phyloP scores from a whole-genome alignment of 2,888 invertebrate genomes.

The Prostheceraeus crozeri region DNA sequence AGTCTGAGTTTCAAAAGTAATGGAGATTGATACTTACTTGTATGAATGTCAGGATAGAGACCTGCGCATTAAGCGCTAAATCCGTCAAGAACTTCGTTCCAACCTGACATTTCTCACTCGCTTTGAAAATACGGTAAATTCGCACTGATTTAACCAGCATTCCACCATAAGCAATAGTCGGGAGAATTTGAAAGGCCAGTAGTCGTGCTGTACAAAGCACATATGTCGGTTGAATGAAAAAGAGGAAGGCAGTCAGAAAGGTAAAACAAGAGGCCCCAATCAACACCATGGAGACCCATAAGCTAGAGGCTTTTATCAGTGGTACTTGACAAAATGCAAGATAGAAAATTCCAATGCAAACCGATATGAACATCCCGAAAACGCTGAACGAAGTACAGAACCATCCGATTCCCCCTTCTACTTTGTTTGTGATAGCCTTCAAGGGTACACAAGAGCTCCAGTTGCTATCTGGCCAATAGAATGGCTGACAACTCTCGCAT shows the following conservation, averaged over 20 bases:
- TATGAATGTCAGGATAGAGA: neutral
- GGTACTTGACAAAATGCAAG: neutral
- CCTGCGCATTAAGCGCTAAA: neutral
- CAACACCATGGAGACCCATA: neutral
- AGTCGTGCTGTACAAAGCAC: neutral
- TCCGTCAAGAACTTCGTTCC: neutral
- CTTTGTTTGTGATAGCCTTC: neutral
- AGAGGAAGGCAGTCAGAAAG: neutral
- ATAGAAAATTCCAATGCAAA: too few species aligned
- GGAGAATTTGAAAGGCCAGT: neutral
- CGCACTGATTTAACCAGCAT: constrained; percentile 12
- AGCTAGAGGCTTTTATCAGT: constrained; percentile 22
- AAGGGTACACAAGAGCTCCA: neutral
- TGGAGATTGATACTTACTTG: too few species aligned
- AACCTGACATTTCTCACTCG: neutral
- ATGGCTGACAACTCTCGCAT: constrained; percentile 40
- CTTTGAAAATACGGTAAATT: constrained; percentile 27
- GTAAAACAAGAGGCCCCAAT: neutral
- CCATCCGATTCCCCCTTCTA: neutral
- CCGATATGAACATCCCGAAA: neutral
- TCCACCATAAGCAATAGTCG: constrained; percentile 3
- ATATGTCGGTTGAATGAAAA: neutral
- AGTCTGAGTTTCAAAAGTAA: too few species aligned
- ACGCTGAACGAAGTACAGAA: neutral
- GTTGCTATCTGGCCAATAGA: constrained; percentile 41